These are phyloP conservation scores for Spatulosminthurus flaviceps DNA, from an alignment of 2,888 invertebrate genomes.

Conservation along the genomic window DNA sequence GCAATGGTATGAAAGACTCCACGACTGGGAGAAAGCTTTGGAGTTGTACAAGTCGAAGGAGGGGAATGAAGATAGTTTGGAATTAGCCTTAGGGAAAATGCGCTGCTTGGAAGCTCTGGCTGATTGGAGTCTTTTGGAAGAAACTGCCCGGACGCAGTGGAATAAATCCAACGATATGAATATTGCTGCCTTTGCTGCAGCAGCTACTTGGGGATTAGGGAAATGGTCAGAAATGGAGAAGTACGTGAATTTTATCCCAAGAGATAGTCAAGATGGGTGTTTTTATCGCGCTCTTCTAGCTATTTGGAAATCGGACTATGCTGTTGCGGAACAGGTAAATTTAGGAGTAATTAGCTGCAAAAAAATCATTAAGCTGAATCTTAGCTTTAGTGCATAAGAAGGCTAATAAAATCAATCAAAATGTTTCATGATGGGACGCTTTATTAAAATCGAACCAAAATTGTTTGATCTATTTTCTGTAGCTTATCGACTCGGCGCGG, in stretches of 20 bases:
- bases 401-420: no score
- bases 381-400: no score
- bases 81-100: constrained; percentile 90
- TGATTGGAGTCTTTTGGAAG: constrained; percentile 87
- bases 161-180: constrained; percentile 70
- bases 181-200: constrained; percentile 66
- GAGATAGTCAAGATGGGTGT: constrained; percentile 93
- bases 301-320: constrained; percentile 81
- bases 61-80: constrained; percentile 74
- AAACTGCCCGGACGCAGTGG: constrained; percentile 84
- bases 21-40: constrained; percentile 98
- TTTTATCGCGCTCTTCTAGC: constrained; percentile 94
- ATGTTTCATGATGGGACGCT: no score
- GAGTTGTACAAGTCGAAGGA: constrained; percentile 84
- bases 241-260: constrained; percentile 87
- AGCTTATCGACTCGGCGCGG: constrained; percentile 89
- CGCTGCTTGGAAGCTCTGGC: constrained; percentile 96
- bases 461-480: constrained; percentile 61
- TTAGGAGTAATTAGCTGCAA: no score
- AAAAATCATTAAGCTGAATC: no score
- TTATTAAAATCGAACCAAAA: no score
- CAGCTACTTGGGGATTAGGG: constrained; percentile 94
- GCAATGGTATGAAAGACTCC: constrained; percentile 98
- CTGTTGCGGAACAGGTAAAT: constrained; percentile 65
- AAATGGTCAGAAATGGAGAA: constrained; percentile 95